Evolutionary conservation across 1,140 invertebrate species (phyloP).

Genomic region (Galendromus occidentalis): DNA sequence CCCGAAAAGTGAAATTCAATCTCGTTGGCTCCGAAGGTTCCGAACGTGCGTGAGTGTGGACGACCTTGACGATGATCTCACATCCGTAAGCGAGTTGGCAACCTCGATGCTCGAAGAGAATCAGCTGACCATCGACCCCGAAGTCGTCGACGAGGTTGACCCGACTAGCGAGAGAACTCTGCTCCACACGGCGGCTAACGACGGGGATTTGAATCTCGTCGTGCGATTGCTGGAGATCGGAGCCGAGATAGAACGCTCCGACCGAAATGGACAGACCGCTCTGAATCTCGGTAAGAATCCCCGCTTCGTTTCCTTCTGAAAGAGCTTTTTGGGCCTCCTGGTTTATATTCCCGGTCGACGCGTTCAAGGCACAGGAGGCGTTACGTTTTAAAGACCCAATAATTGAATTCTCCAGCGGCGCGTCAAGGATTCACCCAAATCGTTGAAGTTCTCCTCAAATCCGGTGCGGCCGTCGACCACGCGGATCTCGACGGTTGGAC

Average conservation of each 20-base stretch:
- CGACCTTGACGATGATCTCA: constrained; percentile 24
- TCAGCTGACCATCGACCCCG: constrained; percentile 16
- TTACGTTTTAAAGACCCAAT: too few species aligned
- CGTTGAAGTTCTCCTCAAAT: constrained; percentile 25
- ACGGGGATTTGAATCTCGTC: constrained; percentile 44
- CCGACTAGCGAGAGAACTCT: constrained; percentile 42
- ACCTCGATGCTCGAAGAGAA: constrained; percentile 18
- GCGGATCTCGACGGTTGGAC: constrained; percentile 33
- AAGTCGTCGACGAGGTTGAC: constrained; percentile 20
- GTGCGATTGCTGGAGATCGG: constrained; percentile 38
- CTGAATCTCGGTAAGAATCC: constrained; percentile 39
- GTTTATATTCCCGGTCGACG: too few species aligned
- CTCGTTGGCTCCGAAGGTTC: neutral
- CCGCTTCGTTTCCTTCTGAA: neutral
- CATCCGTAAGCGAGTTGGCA: constrained; percentile 26
- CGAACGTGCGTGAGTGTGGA: neutral
- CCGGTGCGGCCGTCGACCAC: constrained; percentile 26
- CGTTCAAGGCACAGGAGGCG: too few species aligned
- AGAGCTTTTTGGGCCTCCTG: too few species aligned
- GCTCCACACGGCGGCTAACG: constrained; percentile 49
- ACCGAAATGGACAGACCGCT: constrained; percentile 56
- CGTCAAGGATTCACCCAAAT: constrained; percentile 35
- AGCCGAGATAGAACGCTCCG: constrained; percentile 39
- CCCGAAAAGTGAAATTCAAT: too few species aligned
- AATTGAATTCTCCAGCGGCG: constrained; percentile 34